Evolutionary conservation across 2,888 invertebrate genomes (phyloP).

Genomic region (Xylophagus ater): DNA sequence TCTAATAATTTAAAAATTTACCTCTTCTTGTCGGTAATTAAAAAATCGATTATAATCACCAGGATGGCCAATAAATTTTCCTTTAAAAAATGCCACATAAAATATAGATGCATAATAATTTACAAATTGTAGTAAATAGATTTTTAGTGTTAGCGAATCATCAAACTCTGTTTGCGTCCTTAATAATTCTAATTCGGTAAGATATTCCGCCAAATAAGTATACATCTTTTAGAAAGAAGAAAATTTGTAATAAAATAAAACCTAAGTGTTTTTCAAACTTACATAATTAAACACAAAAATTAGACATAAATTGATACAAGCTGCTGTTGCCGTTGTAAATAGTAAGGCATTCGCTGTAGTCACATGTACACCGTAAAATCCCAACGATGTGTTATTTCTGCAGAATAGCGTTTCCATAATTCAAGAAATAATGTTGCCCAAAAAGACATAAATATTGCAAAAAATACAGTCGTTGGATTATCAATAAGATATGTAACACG

Average conservation of each 20-base stretch:
- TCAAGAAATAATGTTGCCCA: conserved; percentile 93
- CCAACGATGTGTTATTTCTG: conserved; percentile 93
- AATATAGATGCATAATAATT: conserved; percentile 96
- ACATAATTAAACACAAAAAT: conserved; percentile 84
- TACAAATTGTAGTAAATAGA: conserved; percentile 89
- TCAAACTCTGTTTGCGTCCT: conserved; percentile 93
- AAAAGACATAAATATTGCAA: conserved; percentile 90
- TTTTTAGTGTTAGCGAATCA: conserved; percentile 86
- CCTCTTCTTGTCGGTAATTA: conserved; percentile 75
- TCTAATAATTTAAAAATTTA: conserved; percentile 31
- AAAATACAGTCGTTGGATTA: conserved; percentile 89
- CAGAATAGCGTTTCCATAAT: conserved; percentile 91
- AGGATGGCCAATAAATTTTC: conserved; percentile 76
- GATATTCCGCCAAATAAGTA: conserved; percentile 59
- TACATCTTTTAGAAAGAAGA: conserved; percentile 27
- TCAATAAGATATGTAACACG: conserved; percentile 85
- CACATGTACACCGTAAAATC: conserved; percentile 56
- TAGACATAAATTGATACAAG: conserved; percentile 80
- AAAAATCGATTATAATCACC: conserved; percentile 64
- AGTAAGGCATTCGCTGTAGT: conserved; percentile 68
- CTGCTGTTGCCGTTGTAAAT: conserved; percentile 83
- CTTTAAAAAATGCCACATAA: conserved; percentile 87
- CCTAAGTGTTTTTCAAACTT: conserved; percentile 26
- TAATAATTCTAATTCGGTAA: conserved; percentile 78
- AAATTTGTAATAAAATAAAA: not conserved